A percentile compares a stretch with the other conserved stretches of the same genome.
These are phyloP conservation scores for Thecocarcelia acutangulata DNA, from an alignment of 2,888 invertebrate species.

Conservation along the genomic window DNA sequence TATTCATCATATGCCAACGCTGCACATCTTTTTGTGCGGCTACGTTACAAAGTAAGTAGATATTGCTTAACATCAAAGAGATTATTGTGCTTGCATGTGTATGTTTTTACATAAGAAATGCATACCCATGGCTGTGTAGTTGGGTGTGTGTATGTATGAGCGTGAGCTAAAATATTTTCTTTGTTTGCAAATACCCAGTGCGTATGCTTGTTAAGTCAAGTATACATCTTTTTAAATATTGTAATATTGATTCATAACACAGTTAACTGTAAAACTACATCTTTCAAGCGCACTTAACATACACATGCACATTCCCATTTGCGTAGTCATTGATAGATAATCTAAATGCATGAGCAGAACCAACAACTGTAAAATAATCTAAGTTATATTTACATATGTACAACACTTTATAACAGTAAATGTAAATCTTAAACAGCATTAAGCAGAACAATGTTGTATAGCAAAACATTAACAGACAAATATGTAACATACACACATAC, in stretches of 20 bases:
- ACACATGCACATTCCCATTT: neutral
- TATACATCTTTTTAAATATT: slow-evolving; percentile 18
- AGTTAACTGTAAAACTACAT: slow-evolving; percentile 35
- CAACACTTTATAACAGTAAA: slow-evolving; percentile 40
- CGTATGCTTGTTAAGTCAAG: slow-evolving; percentile 9
- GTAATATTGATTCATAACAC: slow-evolving; percentile 52
- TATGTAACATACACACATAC: neutral
- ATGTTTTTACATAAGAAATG: slow-evolving; percentile 48
- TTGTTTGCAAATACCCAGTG: neutral
- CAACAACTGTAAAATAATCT: slow-evolving; percentile 32
- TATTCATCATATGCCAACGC: neutral
- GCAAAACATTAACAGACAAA: neutral
- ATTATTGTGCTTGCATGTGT: neutral
- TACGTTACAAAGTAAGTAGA: slow-evolving; percentile 45
- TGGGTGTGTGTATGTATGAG: neutral
- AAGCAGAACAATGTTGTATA: slow-evolving; percentile 29
- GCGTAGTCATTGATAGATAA: slow-evolving; percentile 1
- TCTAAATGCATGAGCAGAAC: neutral
- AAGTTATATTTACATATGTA: neutral
- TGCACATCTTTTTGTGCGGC: neutral
- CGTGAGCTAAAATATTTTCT: no score
- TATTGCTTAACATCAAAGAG: slow-evolving; percentile 54
- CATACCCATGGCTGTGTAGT: neutral
- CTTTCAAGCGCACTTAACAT: neutral
- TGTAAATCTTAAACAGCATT: slow-evolving; percentile 35